Evolutionary conservation across 2,797 vertebrate genomes (phyloP), one percentile per base, ranked within the genome.

Genomic region (Nyctalus aviator): DNA sequence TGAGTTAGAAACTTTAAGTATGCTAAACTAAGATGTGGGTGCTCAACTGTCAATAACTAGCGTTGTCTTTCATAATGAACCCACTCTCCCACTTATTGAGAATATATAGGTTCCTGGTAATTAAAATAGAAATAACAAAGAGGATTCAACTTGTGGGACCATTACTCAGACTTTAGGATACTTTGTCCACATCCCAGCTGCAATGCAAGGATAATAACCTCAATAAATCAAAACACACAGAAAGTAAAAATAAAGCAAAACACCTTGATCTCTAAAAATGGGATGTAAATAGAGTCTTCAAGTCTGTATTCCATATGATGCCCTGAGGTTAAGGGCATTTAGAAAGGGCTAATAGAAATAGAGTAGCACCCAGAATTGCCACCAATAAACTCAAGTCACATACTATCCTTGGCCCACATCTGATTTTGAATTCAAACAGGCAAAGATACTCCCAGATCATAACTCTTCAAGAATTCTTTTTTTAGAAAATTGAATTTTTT

Each of bases 211-310:
- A 93, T 96, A 95, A 77, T 50, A 81, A 64, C 57, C 27, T 18
- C 86, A 64, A 48, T 89, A 89, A 91, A 87, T 87, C n/a, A 88
- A 83, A 82, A 82, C 21, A 92, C 69, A 75, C 7, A 32, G n/a
- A 48, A 86, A 90, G 2, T 59, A 71, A 93, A 89, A 82, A 84
- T 55, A n/a, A 89, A 95, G 55, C 37, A 81, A 59, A 94, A 46
- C 2, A 78, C 25, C 37, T 82, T 75, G 35, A 73, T 75, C 9
- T 84, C n/a, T 84, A 89, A 91, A 87, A 20, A 32, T 59, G 53
- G 6, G 62, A 68, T 44, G 4, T 92, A 84, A 89, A 91, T 21
- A 88, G 66, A 89, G 11, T 20, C 15, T 82, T 64, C 25, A 50
- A 25, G 25, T 88, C 37, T 92, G 76, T 68, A 78, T 73, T 87